These are phyloP conservation scores for Hipparchia semele DNA, from an alignment of 2,888 invertebrate genomes.

Conservation along the genomic window DNA sequence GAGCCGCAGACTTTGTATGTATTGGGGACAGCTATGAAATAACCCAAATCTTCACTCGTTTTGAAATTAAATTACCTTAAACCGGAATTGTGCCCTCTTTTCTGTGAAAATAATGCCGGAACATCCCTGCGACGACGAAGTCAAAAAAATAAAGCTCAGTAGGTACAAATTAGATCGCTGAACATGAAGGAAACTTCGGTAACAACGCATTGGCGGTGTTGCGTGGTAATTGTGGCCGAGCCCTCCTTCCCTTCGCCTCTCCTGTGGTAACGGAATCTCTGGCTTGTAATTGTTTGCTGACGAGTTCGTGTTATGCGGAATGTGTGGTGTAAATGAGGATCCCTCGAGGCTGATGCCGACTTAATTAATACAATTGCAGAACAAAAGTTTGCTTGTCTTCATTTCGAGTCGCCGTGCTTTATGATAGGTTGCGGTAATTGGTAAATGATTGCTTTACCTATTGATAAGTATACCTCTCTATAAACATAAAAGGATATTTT, in stretches of 20 bases:
- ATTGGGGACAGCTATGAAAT: no score
- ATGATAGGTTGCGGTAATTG: no score
- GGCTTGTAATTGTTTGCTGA: slow-evolving; percentile 20
- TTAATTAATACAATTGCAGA: background rate
- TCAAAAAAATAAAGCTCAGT: background rate
- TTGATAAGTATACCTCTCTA: no score
- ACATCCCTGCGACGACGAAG: no score
- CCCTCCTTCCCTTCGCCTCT: background rate
- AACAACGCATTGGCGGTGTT: slow-evolving; percentile 9
- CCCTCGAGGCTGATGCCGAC: background rate
- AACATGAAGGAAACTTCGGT: background rate
- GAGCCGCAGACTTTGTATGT: no score
- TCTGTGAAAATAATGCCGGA: no score
- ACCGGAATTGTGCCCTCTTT: no score
- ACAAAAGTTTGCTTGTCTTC: background rate
- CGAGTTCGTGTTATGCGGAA: background rate
- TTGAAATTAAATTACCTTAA: no score
- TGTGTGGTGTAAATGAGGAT: background rate
- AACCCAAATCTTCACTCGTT: no score
- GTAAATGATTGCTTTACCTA: background rate
- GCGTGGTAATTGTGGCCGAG: slow-evolving; percentile 7
- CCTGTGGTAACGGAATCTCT: background rate
- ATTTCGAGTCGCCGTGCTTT: background rate
- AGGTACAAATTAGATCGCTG: background rate
- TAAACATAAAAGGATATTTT: no score